Evolutionary conservation across 2,113 vertebrate genomes (phyloP).

Genomic region (Neofelis nebulosa): DNA sequence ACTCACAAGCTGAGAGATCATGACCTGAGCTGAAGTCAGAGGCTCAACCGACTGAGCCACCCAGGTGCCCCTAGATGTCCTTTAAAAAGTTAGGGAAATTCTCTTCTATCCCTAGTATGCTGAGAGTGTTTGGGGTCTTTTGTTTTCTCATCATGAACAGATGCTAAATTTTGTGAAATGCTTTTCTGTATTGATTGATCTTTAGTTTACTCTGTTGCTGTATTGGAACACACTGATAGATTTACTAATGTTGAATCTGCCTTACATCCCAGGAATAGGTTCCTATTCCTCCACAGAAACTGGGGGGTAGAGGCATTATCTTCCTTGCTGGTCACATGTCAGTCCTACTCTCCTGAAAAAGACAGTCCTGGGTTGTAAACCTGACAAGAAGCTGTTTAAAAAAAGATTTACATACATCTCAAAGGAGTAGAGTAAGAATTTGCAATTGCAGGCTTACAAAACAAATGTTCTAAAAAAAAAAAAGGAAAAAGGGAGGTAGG

Average conservation of each 20-base stretch:
- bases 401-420: background rate
- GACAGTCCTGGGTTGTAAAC: background rate
- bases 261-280: background rate
- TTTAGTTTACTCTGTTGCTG: background rate
- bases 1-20: too few species aligned
- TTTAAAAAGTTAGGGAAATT: background rate
- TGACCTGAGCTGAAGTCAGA: too few species aligned
- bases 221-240: background rate
- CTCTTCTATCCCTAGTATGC: background rate
- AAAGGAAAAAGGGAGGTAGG: background rate
- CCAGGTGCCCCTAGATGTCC: background rate
- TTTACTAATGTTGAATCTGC: background rate
- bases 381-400: background rate
- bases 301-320: accelerated
- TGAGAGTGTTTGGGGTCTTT: background rate
- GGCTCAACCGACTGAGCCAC: too few species aligned
- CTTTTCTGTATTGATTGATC: background rate
- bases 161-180: background rate
- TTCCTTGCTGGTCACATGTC: background rate
- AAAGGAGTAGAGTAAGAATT: background rate
- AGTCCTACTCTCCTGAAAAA: background rate
- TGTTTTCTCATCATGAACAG: background rate
- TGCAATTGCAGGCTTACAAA: background rate
- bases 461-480: background rate
- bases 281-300: background rate